Percentiles rank a stretch among this genome's conserved stretches.
Evolutionary conservation across 2,797 vertebrate genomes (phyloP).

Genomic region (Myioborus melanocephalus): DNA sequence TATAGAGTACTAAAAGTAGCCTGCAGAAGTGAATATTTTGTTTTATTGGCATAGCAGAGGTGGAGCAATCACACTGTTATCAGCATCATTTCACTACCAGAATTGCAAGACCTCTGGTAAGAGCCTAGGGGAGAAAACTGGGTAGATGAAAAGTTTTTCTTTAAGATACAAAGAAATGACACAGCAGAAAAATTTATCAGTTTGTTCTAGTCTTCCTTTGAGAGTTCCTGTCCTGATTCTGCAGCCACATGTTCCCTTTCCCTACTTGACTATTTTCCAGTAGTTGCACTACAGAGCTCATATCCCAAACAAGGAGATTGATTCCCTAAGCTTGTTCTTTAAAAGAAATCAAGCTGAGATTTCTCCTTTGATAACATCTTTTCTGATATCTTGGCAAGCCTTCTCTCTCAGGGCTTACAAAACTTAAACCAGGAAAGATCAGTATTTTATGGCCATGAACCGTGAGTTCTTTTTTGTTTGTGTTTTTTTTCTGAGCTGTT

Average conservation of each 20-base stretch:
- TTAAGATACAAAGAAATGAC: not conserved
- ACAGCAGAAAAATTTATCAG: not conserved
- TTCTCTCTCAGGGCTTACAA: not conserved
- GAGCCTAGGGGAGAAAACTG: not conserved
- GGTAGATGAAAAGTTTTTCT: not conserved
- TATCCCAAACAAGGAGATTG: not conserved
- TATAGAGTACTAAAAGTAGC: not conserved
- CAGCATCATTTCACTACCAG: not conserved
- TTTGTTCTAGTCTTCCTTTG: not conserved
- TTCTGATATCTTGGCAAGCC: slow-evolving; percentile 5
- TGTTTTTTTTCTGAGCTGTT: not conserved
- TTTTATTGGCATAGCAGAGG: not conserved
- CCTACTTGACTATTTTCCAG: slow-evolving; percentile 33
- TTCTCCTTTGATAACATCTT: slow-evolving; percentile 22
- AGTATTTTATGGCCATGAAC: not conserved
- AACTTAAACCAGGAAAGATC: slow-evolving; percentile 23
- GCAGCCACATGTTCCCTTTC: not conserved
- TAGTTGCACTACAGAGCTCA: not conserved
- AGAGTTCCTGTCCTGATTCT: slow-evolving; percentile 12
- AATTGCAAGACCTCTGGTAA: not conserved
- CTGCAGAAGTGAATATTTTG: not conserved
- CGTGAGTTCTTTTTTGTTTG: not conserved
- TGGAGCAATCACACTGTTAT: not conserved
- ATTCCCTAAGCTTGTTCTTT: not conserved
- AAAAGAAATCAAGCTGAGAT: slow-evolving; percentile 37